A percentile compares a stretch with the other conserved stretches of the same genome.
Conservation (phyloP, 2,888 invertebrate genomes). For the Deilephila elpenor region DNA sequence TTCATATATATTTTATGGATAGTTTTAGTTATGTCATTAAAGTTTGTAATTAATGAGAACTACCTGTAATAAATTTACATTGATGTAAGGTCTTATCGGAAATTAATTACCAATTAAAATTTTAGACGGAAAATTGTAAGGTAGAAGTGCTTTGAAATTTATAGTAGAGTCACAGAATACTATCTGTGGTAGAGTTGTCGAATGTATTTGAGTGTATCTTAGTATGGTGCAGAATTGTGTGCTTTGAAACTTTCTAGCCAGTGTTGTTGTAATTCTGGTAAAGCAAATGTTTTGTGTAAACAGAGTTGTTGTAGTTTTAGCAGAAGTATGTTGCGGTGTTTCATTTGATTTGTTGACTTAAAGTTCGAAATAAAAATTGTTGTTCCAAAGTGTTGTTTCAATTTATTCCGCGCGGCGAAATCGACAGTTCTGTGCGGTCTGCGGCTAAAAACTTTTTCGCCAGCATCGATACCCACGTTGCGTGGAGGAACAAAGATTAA, state of each 20-base stretch:
- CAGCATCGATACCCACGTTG: neutral
- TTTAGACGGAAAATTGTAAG: neutral
- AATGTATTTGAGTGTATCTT: no score
- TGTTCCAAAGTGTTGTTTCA: constrained; percentile 1
- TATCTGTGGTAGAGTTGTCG: no score
- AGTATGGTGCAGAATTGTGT: neutral
- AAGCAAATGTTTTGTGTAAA: neutral
- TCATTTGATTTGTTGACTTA: constrained; percentile 5
- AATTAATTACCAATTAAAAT: no score
- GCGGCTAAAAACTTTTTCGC: neutral
- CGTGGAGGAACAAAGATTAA: constrained; percentile 38
- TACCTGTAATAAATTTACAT: no score
- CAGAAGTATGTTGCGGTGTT: neutral
- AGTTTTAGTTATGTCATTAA: no score
- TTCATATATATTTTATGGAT: no score
- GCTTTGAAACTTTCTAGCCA: no score
- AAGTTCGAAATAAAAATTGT: neutral
- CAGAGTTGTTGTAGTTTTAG: neutral
- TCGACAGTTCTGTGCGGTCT: neutral
- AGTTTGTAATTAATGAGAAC: no score
- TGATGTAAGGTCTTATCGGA: no score
- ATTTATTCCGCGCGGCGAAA: neutral
- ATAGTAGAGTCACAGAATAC: no score
- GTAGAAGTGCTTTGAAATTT: neutral
- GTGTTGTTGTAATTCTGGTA: no score